Conservation (phyloP, 2,113 vertebrate species). For the Quiscalus mexicanus region DNA sequence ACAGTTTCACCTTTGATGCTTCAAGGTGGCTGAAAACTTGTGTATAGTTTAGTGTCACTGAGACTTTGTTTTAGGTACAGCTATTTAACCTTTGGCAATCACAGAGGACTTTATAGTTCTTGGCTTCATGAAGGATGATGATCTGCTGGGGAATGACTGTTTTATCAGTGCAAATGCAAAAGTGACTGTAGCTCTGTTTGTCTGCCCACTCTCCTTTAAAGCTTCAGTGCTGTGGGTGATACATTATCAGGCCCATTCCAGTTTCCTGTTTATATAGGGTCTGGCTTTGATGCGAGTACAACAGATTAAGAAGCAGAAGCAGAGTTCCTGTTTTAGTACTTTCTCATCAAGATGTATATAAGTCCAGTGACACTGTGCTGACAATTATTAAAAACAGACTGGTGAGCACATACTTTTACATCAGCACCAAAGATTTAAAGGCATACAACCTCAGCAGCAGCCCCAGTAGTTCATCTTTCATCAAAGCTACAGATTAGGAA, state of each 20-base stretch:
- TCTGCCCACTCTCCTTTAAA: conserved; percentile 44
- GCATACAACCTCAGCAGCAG: background rate
- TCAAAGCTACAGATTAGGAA: background rate
- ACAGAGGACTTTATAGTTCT: background rate
- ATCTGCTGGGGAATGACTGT: background rate
- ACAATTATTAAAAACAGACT: conserved; percentile 37
- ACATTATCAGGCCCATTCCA: conserved; percentile 39
- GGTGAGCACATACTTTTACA: background rate
- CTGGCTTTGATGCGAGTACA: conserved; percentile 59
- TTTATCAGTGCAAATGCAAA: conserved; percentile 40
- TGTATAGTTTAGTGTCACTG: background rate
- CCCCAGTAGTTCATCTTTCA: background rate
- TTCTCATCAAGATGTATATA: conserved; percentile 56
- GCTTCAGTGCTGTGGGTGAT: conserved; percentile 30
- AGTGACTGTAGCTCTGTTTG: conserved; percentile 33
- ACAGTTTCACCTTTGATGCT: background rate
- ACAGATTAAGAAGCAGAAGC: conserved; percentile 48
- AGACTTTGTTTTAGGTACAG: background rate
- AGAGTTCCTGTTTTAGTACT: conserved; percentile 58
- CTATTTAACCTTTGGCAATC: background rate
- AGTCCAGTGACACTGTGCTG: conserved; percentile 32
- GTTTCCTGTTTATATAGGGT: conserved; percentile 72
- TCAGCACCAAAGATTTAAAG: conserved; percentile 41
- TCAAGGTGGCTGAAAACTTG: background rate
- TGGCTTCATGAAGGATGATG: background rate